Evolutionary conservation across 2,888 invertebrate species (phyloP), one percentile per base, ranked within the genome.

Genomic region (Caenorhabditis sp.): DNA sequence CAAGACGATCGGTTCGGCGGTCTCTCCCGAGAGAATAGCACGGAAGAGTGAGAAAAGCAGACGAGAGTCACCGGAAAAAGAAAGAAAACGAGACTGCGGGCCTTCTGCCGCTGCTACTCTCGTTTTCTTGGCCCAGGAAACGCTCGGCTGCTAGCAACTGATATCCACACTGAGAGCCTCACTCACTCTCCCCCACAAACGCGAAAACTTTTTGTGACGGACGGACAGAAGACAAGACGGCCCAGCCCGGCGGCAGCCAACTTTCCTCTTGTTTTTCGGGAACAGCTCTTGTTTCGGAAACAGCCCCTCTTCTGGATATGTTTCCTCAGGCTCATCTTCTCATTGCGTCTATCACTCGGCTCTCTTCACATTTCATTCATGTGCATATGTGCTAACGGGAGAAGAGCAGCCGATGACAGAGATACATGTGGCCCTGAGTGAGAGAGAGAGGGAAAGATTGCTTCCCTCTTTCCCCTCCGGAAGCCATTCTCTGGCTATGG

Each of bases 71-170:
- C 76, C 76, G 76, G 76, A 76, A 76, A 40, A 64, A 61, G 40
- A 67, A 32, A 51, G 51, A 74, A 74, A 64, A 64, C 67, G 60
- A 60, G 40, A 26, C 56, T 65, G 67, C 60, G 15, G 28, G 35
- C n/a, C n/a, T n/a, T n/a, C n/a, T n/a, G n/a, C n/a, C n/a, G n/a
- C n/a, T n/a, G n/a, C n/a, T n/a, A n/a, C n/a, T n/a, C 74, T 74
- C 74, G 72, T 72, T 72, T 72, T 65, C 74, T 67, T 67, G 76
- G 76, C 76, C 67, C 76, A 67, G 67, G 67, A 67, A 67, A 74
- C 56, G 44, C 61, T 61, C 70, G 50, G 26, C 62, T 32, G 32
- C 64, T 47, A 56, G 60, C 76, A 76, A 76, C 68, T 76, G 76
- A 76, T 76, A 76, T 76, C 76, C 76, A 67, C 67, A 64, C n/a